Conservation (phyloP, 1,140 invertebrate genomes). For the Trichonephila inaurata region DNA sequence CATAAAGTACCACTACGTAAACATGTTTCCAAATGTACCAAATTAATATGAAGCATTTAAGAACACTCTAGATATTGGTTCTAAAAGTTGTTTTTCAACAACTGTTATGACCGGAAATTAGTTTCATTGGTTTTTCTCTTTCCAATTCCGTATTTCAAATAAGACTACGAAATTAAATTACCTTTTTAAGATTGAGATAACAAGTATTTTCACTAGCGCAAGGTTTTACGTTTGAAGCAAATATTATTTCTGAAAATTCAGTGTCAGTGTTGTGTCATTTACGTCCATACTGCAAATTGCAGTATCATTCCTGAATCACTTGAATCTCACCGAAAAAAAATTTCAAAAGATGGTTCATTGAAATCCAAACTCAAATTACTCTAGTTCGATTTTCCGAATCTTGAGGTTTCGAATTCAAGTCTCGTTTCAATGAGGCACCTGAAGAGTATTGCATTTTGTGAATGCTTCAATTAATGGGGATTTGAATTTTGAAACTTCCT, state of each 20-base stretch:
- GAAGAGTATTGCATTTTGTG: neutral
- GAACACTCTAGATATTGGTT: no score
- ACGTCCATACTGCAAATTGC: neutral
- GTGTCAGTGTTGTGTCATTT: neutral
- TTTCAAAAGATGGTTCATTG: neutral
- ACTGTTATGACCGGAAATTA: no score
- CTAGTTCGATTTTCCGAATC: neutral
- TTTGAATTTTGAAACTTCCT: constrained; percentile 1
- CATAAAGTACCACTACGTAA: no score
- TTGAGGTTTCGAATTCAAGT: neutral
- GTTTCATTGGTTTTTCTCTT: no score
- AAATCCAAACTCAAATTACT: neutral
- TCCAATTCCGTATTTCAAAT: no score
- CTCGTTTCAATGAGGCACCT: neutral
- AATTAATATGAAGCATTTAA: no score
- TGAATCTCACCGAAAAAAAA: neutral
- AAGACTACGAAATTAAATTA: no score
- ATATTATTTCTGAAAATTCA: no score
- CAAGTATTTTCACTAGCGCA: neutral
- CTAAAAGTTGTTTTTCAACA: no score
- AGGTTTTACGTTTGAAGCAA: neutral
- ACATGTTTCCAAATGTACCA: no score
- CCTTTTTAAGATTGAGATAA: neutral
- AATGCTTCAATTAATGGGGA: neutral
- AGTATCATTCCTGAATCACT: neutral